Evolutionary conservation across 1,140 invertebrate genomes (phyloP), one percentile per base, ranked within the genome.

Genomic region (Philotrypesis tridentata): DNA sequence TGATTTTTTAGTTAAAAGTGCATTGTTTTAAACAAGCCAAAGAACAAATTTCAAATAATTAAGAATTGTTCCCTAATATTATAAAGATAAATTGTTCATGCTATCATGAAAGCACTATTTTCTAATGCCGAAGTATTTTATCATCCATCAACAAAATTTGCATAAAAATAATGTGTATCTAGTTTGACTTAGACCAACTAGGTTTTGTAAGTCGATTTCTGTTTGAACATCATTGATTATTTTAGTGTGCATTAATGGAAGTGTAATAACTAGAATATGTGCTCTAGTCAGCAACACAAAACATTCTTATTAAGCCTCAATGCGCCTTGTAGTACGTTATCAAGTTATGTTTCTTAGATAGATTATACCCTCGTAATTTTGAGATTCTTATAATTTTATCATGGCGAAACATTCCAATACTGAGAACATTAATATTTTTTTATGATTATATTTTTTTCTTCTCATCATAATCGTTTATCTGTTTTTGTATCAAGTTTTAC

Each of bases 271-370:
- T 83, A 74, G 88, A 88, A 89, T 87, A 55, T 89, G 87, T 89
- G 88, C 85, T 88, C 89, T 90, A 90, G 88, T 90, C 89, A 89
- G 88, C 85, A 84, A 89, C 84, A 85, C 76, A 88, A 87, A 61
- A 83, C 61, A 73, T 73, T 80, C 27, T 73, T 80, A 70, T 55
- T 63, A 80, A 83, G 61, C 77, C 82, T 83, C 77, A 80, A 83
- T 83, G 82, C 82, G 77, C 82, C 82, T 83, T 83, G 77, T 83
- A 83, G 78, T 73, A 55, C 40, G 72, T 72, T 72, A 55, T 83
- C 48, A 68, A 79, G 2, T 71, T 78, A 70, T 8, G n/a, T 67
- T 70, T 23, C n/a, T 60, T 70, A 31, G 11, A 12, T 25, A 76
- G 67, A 79, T 48, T 79, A 70, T 79, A 27, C 61, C 67, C 63